A percentile compares a stretch with the other conserved stretches of the same genome.
Conservation (phyloP, 1,140 invertebrate species). For the Lordiphosa collinella region DNA sequence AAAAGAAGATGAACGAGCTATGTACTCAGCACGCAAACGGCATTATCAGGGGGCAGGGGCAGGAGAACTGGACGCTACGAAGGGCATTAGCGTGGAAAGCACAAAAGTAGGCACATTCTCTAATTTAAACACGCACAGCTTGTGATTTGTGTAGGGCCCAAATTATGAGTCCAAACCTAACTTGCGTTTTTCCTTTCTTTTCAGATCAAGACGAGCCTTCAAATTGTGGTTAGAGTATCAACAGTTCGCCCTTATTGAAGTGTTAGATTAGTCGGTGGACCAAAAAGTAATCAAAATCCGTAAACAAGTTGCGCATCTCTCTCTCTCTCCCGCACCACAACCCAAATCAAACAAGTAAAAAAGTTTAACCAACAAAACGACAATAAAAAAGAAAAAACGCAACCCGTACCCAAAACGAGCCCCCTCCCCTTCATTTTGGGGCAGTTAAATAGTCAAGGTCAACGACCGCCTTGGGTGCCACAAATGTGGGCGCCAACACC, state of each 20-base stretch:
- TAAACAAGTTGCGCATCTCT: constrained; percentile 24
- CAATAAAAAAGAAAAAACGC: neutral
- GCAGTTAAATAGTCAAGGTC: constrained; percentile 35
- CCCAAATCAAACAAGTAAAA: constrained; percentile 15
- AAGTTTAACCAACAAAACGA: neutral
- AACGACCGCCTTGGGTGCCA: constrained; percentile 31
- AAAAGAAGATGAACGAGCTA: constrained; percentile 42
- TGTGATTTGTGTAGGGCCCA: too few species aligned
- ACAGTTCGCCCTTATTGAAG: too few species aligned
- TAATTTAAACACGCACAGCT: too few species aligned
- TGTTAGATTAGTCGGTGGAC: constrained; percentile 3
- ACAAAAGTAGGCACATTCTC: too few species aligned
- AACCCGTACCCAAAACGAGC: neutral
- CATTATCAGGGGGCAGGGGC: too few species aligned
- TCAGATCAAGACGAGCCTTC: too few species aligned
- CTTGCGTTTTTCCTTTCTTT: too few species aligned
- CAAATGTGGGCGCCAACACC: constrained; percentile 26
- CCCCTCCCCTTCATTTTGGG: neutral
- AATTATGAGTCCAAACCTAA: too few species aligned
- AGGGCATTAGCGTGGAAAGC: too few species aligned
- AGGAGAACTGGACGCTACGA: too few species aligned
- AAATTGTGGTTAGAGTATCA: too few species aligned
- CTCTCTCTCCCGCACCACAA: neutral
- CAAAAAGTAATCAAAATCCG: constrained; percentile 38
- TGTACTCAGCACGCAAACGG: too few species aligned